Base-by-base conservation (phyloP, 2,888 invertebrate species). In the Epinotia ramella region DNA sequence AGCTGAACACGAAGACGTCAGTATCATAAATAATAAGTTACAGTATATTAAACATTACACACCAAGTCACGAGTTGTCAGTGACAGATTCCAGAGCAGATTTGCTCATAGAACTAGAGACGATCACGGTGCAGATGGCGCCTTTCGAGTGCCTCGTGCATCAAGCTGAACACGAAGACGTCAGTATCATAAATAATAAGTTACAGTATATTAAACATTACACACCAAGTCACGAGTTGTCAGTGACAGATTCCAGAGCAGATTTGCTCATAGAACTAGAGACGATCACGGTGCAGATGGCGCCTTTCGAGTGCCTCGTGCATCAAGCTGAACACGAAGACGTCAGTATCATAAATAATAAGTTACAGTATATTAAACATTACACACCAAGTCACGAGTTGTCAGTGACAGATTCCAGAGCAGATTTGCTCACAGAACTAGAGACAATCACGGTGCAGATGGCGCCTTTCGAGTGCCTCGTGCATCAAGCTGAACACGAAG, bases 31-130 rank as follows among this genome's bases (percentile, higher is more conserved):
- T n/a, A n/a, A n/a, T n/a, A n/a, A n/a, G n/a, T n/a, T n/a, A n/a
- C n/a, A n/a, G n/a, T n/a, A n/a, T n/a, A n/a, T n/a, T n/a, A n/a
- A n/a, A n/a, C n/a, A n/a, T n/a, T n/a, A n/a, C n/a, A n/a, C n/a
- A n/a, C n/a, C n/a, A n/a, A n/a, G n/a, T n/a, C n/a, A 97, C 76
- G 95, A 95, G 78, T 96, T 99, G 87, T 96, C 96, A 28, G 95
- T 99, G 13, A 95, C 96, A 16, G 98, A 99, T 92, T 98, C 99
- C 89, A 95, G 98, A 98, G 80, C 96, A n/a, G n/a, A n/a, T n/a
- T n/a, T 97, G 81, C 97, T 97, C 79, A 97, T 98, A 0, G 97
- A 98, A 86, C 88, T 99, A 62, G 99, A 99, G 93, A 97, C 98
- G 0, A 94, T 98, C 13, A 94, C 98, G 0, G 98, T 99, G 2